Evolutionary conservation across 2,888 invertebrate species (phyloP).

Genomic region (Tetragonula carbonaria): DNA sequence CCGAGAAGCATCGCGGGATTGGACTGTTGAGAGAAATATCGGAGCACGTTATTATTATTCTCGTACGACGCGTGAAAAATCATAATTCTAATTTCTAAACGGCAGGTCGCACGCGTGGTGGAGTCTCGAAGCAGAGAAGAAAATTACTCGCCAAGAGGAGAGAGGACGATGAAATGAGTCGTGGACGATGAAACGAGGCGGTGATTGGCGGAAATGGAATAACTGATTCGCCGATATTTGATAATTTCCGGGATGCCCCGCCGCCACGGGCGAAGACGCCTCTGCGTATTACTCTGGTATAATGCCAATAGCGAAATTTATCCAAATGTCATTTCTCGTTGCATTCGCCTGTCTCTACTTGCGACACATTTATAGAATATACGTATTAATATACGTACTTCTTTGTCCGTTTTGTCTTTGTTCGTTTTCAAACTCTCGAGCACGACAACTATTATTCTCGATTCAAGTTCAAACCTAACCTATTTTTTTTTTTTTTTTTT

Average conservation of each 20-base stretch:
- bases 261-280: constrained; percentile 38
- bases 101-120: no score
- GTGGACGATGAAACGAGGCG: constrained; percentile 52
- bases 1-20: no score
- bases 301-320: constrained; percentile 35
- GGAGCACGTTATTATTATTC: no score
- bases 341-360: background rate
- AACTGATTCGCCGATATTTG: constrained; percentile 79
- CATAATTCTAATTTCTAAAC: background rate
- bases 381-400: no score
- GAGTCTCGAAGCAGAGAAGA: background rate
- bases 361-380: no score
- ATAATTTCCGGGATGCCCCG: constrained; percentile 73
- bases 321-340: constrained; percentile 36
- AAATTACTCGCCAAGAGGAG: constrained; percentile 20
- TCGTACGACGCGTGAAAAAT: background rate
- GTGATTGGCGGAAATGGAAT: constrained; percentile 75
- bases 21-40: no score
- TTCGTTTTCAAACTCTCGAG: no score
- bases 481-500: no score
- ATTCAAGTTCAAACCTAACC: no score
- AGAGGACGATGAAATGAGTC: constrained; percentile 48
- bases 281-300: constrained; percentile 3
- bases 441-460: no score
- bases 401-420: no score